phyloP scores from a whole-genome alignment of 2,113 vertebrate genomes.

The Promerops cafer region DNA sequence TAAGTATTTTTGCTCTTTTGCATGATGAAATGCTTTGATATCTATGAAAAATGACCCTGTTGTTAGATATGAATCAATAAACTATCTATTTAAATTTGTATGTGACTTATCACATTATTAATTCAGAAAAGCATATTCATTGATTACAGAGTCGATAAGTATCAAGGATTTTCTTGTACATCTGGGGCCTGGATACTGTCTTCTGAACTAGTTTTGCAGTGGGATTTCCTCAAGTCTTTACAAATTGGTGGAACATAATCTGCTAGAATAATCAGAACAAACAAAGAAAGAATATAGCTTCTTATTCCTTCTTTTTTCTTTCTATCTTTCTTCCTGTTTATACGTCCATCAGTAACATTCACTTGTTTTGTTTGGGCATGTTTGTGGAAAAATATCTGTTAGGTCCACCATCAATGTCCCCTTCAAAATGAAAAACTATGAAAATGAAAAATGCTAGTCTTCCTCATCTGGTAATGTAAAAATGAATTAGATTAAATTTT shows the following conservation, averaged over 20 bases:
- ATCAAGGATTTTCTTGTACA: neutral
- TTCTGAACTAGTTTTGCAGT: neutral
- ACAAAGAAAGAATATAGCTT: neutral
- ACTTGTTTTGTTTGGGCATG: fast-evolving
- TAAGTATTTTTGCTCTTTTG: neutral
- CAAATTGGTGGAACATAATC: neutral
- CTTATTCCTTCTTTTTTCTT: neutral
- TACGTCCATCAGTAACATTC: neutral
- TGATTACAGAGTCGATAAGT: neutral
- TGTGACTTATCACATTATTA: neutral
- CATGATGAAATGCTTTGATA: neutral
- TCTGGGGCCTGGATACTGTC: neutral
- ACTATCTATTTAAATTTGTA: neutral
- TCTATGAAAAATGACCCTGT: neutral
- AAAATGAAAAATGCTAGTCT: neutral
- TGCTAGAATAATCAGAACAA: neutral
- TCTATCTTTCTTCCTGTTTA: neutral
- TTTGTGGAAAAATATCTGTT: neutral
- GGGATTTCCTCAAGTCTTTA: neutral
- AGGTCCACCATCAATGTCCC: neutral
- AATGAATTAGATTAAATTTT: neutral
- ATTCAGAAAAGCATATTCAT: neutral
- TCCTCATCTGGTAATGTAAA: neutral
- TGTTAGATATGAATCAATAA: neutral
- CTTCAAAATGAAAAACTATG: neutral